phyloP scores from a whole-genome alignment of 2,888 invertebrate species.

The Noctua janthina region DNA sequence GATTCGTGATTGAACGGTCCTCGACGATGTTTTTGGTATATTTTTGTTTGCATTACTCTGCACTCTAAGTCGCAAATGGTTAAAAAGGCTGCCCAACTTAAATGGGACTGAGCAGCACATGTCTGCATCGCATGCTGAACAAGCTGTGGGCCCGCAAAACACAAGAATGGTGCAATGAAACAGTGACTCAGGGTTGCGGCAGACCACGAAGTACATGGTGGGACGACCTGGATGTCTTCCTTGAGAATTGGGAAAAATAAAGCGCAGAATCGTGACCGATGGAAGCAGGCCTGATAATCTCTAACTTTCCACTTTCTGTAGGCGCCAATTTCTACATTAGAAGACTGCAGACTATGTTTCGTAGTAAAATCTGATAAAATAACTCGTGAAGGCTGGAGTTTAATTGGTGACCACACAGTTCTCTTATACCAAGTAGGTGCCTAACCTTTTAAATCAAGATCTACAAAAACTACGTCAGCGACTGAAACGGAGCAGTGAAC shows the following conservation, averaged over 20 bases:
- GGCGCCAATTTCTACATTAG: background rate
- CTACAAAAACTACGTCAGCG: constrained; percentile 7
- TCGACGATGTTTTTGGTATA: background rate
- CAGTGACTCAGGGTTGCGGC: background rate
- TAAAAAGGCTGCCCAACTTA: background rate
- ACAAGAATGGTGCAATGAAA: background rate
- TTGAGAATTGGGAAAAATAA: background rate
- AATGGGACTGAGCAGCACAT: background rate
- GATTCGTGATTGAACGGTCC: constrained; percentile 6
- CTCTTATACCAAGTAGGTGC: background rate
- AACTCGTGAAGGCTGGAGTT: background rate
- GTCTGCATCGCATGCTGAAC: background rate
- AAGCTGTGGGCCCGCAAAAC: background rate
- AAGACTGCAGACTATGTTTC: background rate
- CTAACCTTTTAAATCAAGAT: background rate
- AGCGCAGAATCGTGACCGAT: background rate
- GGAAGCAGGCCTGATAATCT: background rate
- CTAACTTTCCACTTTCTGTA: background rate
- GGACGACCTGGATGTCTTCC: background rate
- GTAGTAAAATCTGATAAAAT: background rate
- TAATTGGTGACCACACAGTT: background rate
- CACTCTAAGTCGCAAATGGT: background rate
- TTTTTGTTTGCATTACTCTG: background rate
- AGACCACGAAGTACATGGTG: background rate
- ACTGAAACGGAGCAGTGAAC: constrained; percentile 14